These are phyloP conservation scores for Chiloscyllium plagiosum DNA, from an alignment of 2,113 vertebrate genomes.

Conservation along the genomic window DNA sequence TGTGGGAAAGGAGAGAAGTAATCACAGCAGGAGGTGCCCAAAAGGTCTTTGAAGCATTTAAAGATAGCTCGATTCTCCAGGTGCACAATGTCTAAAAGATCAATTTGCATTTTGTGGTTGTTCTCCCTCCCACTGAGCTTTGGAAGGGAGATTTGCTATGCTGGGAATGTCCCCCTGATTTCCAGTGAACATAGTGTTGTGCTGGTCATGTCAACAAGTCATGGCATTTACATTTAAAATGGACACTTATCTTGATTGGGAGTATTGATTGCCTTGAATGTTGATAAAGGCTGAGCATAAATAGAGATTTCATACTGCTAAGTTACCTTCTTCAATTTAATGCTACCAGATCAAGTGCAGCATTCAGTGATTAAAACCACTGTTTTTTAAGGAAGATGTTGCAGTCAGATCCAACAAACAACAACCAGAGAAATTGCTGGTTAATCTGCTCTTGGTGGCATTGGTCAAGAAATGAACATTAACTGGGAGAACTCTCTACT, in stretches of 20 bases:
- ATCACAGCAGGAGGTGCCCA: background rate
- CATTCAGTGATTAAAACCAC: background rate
- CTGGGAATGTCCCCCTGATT: background rate
- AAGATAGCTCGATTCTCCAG: background rate
- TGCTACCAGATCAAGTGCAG: background rate
- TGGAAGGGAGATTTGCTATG: background rate
- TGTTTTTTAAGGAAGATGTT: background rate
- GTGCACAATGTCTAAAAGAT: background rate
- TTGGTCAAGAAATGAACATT: background rate
- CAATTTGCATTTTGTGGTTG: background rate
- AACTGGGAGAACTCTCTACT: background rate
- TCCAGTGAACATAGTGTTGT: background rate
- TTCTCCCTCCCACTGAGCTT: background rate
- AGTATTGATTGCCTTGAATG: background rate
- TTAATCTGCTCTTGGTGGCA: background rate
- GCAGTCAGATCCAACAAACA: background rate
- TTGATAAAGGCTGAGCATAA: background rate
- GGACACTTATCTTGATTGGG: background rate
- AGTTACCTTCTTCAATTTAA: background rate
- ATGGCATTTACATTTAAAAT: background rate
- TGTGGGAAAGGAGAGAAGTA: background rate
- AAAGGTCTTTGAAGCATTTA: background rate
- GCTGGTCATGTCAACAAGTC: background rate
- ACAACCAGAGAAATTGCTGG: background rate
- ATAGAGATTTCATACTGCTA: background rate